Conservation (phyloP, 2,888 invertebrate species). For the Acanthopleura granulata region DNA sequence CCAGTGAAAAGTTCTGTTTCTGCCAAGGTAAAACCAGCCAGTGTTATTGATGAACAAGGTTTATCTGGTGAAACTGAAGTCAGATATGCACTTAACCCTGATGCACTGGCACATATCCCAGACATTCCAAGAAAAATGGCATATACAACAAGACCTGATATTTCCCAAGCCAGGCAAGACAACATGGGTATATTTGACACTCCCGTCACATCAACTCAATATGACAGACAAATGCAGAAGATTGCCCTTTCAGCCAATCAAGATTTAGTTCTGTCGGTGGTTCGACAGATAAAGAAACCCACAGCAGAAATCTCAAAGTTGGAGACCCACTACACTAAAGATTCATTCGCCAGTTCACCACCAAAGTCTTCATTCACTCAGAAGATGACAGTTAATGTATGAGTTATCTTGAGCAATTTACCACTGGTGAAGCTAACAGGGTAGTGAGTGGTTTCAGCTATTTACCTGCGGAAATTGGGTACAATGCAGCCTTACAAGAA, state of each 20-base stretch:
- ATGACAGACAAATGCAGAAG: background rate
- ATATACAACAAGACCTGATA: too few species aligned
- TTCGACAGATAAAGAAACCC: constrained; percentile 15
- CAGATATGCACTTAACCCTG: too few species aligned
- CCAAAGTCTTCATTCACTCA: constrained; percentile 19
- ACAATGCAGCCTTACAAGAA: constrained; percentile 24
- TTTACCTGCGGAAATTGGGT: constrained; percentile 22
- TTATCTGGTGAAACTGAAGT: too few species aligned
- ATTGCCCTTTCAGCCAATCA: too few species aligned
- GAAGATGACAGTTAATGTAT: constrained; percentile 22
- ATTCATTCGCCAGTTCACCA: constrained; percentile 23
- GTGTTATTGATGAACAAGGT: too few species aligned
- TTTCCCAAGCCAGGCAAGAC: too few species aligned
- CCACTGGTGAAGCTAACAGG: constrained; percentile 24
- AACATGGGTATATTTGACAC: too few species aligned
- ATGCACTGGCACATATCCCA: too few species aligned
- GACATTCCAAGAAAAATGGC: too few species aligned
- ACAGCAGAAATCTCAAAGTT: constrained; percentile 15
- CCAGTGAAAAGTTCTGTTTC: too few species aligned
- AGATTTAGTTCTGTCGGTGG: background rate
- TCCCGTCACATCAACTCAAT: background rate
- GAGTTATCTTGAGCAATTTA: constrained; percentile 28
- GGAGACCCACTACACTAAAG: constrained; percentile 11
- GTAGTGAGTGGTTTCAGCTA: constrained; percentile 24
- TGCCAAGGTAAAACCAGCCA: too few species aligned